These are phyloP conservation scores for Bambusicola thoracicus DNA, from an alignment of 2,113 vertebrate species.

Conservation along the genomic window DNA sequence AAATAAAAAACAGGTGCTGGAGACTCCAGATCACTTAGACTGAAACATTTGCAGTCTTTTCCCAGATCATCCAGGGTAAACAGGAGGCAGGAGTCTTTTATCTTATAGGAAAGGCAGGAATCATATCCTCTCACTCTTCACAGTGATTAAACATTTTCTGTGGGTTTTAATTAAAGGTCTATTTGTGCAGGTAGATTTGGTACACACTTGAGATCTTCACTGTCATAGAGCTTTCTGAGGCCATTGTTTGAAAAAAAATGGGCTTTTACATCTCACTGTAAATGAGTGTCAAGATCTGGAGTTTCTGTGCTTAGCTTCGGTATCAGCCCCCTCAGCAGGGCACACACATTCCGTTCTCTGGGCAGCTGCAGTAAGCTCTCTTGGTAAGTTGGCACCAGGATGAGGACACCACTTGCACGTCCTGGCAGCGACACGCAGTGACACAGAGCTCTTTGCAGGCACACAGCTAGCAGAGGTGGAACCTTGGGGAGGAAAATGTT, in stretches of 20 bases:
- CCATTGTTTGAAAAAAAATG: conserved; percentile 22
- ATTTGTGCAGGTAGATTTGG: conserved; percentile 41
- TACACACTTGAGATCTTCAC: conserved; percentile 57
- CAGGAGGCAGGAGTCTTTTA: background rate
- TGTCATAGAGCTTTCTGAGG: background rate
- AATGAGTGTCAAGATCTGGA: conserved; percentile 55
- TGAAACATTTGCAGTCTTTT: background rate
- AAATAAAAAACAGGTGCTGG: background rate
- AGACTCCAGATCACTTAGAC: background rate
- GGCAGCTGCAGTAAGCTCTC: too few relatives aligned
- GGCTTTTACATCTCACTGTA: conserved; percentile 6
- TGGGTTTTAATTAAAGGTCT: background rate
- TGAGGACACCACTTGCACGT: too few relatives aligned
- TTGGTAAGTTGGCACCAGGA: too few relatives aligned
- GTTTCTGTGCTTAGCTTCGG: conserved; percentile 51
- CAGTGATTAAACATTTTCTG: background rate
- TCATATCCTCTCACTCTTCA: background rate
- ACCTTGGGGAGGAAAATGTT: background rate
- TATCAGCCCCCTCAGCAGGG: conserved; percentile 12
- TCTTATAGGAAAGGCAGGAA: background rate
- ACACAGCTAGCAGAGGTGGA: background rate
- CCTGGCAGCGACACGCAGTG: too few relatives aligned
- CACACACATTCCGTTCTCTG: too few relatives aligned
- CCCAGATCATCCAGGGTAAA: background rate
- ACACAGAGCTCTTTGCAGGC: background rate